phyloP scores from a whole-genome alignment of 2,888 invertebrate species.

The Folsomia candida region DNA sequence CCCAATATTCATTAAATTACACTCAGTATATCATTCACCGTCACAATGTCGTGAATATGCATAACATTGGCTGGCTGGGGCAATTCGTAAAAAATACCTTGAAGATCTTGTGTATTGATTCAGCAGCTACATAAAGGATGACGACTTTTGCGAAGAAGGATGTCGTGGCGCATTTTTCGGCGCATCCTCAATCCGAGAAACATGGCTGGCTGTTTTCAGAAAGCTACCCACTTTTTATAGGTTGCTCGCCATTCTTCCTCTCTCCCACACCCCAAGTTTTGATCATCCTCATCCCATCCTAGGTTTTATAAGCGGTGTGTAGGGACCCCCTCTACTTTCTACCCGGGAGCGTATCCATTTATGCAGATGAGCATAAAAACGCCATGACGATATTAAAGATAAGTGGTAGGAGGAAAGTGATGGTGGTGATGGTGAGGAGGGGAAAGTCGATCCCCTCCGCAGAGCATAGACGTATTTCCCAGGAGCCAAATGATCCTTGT shows the following conservation, averaged over 20 bases:
- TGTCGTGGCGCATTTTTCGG: conserved; percentile 47
- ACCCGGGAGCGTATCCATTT: not conserved
- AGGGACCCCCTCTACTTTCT: not conserved
- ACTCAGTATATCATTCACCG: too few species aligned
- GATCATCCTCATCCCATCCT: not conserved
- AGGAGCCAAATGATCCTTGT: too few species aligned
- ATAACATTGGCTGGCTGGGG: too few species aligned
- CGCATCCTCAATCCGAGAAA: conserved; percentile 42
- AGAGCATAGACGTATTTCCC: not conserved
- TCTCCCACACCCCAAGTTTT: not conserved
- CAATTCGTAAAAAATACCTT: too few species aligned
- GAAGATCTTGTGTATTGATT: too few species aligned
- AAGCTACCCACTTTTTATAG: conserved; percentile 17
- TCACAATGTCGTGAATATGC: too few species aligned
- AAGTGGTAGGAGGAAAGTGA: conserved; percentile 5
- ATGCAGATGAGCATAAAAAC: not conserved
- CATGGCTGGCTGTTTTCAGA: conserved; percentile 34
- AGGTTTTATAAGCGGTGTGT: too few species aligned
- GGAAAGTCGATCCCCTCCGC: too few species aligned
- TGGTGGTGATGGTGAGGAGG: not conserved
- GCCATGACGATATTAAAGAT: conserved; percentile 3
- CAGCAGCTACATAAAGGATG: too few species aligned
- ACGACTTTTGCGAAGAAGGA: too few species aligned
- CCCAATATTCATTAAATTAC: too few species aligned
- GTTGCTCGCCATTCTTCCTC: not conserved